Evolutionary conservation across 2,113 vertebrate species (phyloP), one percentile per base, ranked within the genome.

Genomic region (Sapayoa aenigma): DNA sequence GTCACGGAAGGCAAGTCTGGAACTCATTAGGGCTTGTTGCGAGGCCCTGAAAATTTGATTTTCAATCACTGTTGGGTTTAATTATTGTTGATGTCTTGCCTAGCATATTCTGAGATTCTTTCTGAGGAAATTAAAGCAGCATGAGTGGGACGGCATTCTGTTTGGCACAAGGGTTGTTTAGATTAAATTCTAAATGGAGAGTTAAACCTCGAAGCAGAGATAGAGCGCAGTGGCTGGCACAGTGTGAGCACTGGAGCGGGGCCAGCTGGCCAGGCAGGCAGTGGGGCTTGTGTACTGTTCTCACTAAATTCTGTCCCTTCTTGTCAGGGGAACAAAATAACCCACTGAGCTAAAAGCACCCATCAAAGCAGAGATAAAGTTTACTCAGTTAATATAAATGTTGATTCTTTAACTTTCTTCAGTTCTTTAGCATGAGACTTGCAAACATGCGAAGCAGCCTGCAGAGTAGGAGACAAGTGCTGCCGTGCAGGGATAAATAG

Each of bases 21-120:
- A 96, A 97, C 87, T 90, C 91, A 96, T 97, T 97, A 97, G 67
- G 50, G 81, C 93, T 90, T 52, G 84, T 94, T 79, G 74, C 87
- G 27, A 59, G 90, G 93, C 89, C 90, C 55, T 10, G 69, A 83
- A 88, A 78, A 75, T 53, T 41, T 65, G 79, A 65, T 87, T 94
- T 95, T 93, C 92, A 94, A 65, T 94, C 93, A 79, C 93, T 93
- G 94, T 96, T 92, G 95, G 93, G 82, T 95, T 97, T 97, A 96
- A 96, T 97, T 97, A 92, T 66, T 86, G 81, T 68, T 92, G 96
- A 94, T 96, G 87, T 63, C 88, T 96, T 96, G 94, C 89, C 78
- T 82, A 46, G 90, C 12, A 18, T 83, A 89, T 82, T 84, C 55
- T 86, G 90, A 94, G 90, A 93, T 89, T 77, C 89, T 94, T 94